Conservation (phyloP, 2,888 invertebrate genomes). For the Luffia ferchaultella region DNA sequence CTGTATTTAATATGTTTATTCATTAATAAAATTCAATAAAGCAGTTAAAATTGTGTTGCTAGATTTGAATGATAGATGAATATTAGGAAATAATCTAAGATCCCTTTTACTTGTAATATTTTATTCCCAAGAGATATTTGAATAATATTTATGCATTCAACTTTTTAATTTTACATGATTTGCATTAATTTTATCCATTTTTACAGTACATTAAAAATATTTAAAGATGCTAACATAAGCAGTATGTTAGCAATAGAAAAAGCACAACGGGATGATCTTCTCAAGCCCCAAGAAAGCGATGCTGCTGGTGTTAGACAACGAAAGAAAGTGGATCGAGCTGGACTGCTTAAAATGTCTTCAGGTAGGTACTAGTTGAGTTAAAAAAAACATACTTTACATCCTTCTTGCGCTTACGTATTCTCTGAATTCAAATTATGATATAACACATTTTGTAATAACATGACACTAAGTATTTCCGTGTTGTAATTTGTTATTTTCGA, state of each 20-base stretch:
- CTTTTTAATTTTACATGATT: too few relatives aligned
- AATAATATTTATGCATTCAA: too few relatives aligned
- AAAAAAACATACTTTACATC: constrained; percentile 1
- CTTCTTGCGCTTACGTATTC: constrained; percentile 1
- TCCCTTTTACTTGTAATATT: too few relatives aligned
- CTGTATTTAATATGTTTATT: background rate
- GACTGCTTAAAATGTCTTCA: constrained; percentile 72
- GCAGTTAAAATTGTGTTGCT: background rate
- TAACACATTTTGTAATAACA: too few relatives aligned
- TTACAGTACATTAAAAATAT: constrained; percentile 73
- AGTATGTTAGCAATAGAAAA: constrained; percentile 83
- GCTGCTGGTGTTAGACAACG: constrained; percentile 67
- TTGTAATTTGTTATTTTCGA: too few relatives aligned
- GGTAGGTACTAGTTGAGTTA: constrained; percentile 32
- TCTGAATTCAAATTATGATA: constrained; percentile 5
- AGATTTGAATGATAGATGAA: too few relatives aligned
- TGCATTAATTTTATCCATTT: too few relatives aligned
- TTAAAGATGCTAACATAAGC: constrained; percentile 81
- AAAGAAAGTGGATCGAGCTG: constrained; percentile 72
- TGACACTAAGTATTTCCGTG: too few relatives aligned
- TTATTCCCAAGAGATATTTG: too few relatives aligned
- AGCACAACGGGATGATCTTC: constrained; percentile 74
- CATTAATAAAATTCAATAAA: background rate
- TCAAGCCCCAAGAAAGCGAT: constrained; percentile 57
- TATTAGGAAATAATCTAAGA: too few relatives aligned